phyloP scores from a whole-genome alignment of 2,797 vertebrate genomes.

The Rhadinocentrus ornatus region DNA sequence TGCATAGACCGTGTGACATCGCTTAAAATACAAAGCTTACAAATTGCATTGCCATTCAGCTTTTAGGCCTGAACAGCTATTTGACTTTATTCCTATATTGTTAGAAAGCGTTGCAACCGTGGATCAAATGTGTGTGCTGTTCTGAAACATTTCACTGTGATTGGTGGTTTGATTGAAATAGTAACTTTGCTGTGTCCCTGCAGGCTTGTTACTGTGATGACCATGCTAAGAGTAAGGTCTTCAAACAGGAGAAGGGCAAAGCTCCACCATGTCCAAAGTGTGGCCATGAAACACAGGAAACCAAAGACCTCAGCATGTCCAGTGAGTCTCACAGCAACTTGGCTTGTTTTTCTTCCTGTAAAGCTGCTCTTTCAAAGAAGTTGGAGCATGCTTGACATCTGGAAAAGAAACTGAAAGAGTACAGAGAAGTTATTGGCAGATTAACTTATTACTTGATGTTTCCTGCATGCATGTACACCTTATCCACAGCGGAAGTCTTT shows the following conservation, averaged over 20 bases:
- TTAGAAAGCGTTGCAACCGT: background rate
- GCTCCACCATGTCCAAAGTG: conserved; percentile 96
- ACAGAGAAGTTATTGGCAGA: background rate
- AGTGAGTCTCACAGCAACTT: conserved; percentile 84
- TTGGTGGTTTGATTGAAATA: background rate
- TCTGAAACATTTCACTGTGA: background rate
- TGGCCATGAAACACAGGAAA: conserved; percentile 97
- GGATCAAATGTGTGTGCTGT: background rate
- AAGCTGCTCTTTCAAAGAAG: conserved; percentile 11
- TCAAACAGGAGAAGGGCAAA: conserved; percentile 97
- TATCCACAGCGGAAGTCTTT: background rate
- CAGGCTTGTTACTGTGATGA: conserved; percentile 97
- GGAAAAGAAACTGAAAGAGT: conserved; percentile 24
- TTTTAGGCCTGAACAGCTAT: background rate
- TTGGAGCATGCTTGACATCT: background rate
- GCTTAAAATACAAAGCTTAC: background rate
- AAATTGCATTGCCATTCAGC: background rate
- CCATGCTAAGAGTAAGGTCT: conserved; percentile 95
- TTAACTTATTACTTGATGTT: background rate
- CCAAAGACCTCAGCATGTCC: conserved; percentile 99
- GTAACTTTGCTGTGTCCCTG: background rate
- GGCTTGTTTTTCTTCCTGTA: background rate
- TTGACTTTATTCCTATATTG: background rate
- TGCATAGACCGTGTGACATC: background rate
- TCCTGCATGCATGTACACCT: background rate